phyloP scores from a whole-genome alignment of 2,113 vertebrate species.

The Glaucidium brasilianum region DNA sequence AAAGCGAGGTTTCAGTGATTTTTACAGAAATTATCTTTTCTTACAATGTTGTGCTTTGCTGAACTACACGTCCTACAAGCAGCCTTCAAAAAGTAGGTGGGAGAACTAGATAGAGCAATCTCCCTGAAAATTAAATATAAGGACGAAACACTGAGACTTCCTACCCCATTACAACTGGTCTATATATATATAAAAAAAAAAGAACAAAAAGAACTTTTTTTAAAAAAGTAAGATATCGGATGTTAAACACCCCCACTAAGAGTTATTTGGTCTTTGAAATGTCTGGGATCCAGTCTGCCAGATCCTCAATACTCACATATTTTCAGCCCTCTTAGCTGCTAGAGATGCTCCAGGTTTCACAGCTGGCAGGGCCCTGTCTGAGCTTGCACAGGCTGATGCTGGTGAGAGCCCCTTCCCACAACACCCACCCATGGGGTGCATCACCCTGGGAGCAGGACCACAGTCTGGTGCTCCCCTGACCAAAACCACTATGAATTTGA shows the following conservation, averaged over 20 bases:
- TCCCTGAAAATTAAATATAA: not conserved
- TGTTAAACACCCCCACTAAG: not conserved
- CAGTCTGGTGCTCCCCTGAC: not conserved
- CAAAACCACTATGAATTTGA: rapidly evolving
- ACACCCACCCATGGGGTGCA: not conserved
- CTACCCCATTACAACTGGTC: not conserved
- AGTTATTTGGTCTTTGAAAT: not conserved
- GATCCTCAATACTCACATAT: not conserved
- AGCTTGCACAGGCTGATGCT: not conserved
- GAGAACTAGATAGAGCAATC: not conserved
- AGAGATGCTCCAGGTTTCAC: not conserved
- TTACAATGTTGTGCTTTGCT: not conserved
- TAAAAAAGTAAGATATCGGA: not conserved
- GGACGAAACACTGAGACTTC: not conserved
- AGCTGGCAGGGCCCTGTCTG: not conserved
- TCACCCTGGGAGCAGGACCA: rapidly evolving
- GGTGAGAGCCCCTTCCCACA: not conserved
- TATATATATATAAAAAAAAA: not conserved
- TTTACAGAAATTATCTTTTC: not conserved
- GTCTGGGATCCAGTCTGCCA: not conserved
- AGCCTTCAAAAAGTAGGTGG: not conserved
- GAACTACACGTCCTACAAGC: not conserved
- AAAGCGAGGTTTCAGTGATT: not conserved
- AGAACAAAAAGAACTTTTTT: not conserved
- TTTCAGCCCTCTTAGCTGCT: not conserved